Percentiles rank a stretch among this genome's conserved stretches.
phyloP scores from a whole-genome alignment of 2,113 vertebrate species.

The Prolemur simus region DNA sequence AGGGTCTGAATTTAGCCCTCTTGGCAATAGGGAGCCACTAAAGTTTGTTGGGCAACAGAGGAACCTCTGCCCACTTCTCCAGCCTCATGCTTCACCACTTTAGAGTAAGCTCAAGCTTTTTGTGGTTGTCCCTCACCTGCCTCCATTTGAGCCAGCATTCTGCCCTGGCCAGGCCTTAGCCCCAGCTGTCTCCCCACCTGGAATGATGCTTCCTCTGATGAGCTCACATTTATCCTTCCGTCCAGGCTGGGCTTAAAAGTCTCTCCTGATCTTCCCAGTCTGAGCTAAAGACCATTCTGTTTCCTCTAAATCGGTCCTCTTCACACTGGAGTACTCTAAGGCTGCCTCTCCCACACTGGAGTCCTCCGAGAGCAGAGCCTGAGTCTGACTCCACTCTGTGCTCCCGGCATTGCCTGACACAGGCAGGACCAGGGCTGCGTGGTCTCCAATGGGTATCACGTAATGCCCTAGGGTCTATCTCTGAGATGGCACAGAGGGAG shows the following conservation, averaged over 20 bases:
- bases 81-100: background rate
- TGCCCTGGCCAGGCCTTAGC: background rate
- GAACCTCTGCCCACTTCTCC: background rate
- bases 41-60: background rate
- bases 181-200: background rate
- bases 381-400: background rate
- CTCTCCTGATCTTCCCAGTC: background rate
- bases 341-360: fast-evolving
- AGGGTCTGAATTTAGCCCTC: background rate
- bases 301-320: background rate
- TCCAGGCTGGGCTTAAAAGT: background rate
- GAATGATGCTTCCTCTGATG: background rate
- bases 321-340: background rate
- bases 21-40: background rate
- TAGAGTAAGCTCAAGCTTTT: background rate
- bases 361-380: background rate
- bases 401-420: background rate
- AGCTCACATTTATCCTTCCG: background rate
- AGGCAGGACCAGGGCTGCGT: background rate
- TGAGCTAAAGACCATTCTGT: background rate
- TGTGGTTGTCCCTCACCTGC: background rate
- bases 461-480: background rate
- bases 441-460: background rate
- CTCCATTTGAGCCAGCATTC: background rate
- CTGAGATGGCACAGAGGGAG: background rate